These are phyloP conservation scores for Pycnonotus jocosus DNA, from an alignment of 2,113 vertebrate species.

Conservation along the genomic window DNA sequence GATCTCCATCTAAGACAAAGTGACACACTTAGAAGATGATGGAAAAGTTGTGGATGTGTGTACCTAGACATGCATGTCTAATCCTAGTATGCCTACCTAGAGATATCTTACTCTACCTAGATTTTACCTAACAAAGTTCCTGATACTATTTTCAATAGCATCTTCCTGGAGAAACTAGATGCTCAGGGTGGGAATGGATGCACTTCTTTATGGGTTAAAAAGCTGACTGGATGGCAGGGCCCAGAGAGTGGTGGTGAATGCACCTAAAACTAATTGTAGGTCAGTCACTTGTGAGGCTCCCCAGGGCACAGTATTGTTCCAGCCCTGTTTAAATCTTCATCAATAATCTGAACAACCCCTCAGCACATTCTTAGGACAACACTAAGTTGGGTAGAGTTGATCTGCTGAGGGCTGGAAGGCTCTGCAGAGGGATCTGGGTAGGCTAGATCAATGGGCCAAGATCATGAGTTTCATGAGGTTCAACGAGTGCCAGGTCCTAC, in stretches of 20 bases:
- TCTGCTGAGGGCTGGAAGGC: no score
- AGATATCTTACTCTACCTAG: neutral
- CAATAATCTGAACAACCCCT: neutral
- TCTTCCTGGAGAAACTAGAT: neutral
- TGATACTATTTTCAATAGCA: neutral
- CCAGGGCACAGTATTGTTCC: neutral
- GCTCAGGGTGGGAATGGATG: no score
- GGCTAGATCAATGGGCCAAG: neutral
- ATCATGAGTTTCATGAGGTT: neutral
- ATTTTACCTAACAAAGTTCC: neutral
- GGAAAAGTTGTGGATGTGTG: neutral
- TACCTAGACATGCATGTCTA: no score
- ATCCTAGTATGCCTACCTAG: no score
- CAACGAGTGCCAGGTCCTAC: neutral
- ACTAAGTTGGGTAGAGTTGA: neutral
- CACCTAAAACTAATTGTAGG: neutral
- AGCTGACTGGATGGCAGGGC: rapidly evolving
- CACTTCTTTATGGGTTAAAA: neutral
- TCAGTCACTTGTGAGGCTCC: neutral
- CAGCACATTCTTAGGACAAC: neutral
- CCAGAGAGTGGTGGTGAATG: neutral
- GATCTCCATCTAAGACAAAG: neutral
- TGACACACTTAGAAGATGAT: no score
- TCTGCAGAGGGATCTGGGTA: neutral
- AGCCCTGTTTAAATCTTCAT: neutral